Conservation (phyloP, 2,888 invertebrate genomes). For the Villa cingulata region DNA sequence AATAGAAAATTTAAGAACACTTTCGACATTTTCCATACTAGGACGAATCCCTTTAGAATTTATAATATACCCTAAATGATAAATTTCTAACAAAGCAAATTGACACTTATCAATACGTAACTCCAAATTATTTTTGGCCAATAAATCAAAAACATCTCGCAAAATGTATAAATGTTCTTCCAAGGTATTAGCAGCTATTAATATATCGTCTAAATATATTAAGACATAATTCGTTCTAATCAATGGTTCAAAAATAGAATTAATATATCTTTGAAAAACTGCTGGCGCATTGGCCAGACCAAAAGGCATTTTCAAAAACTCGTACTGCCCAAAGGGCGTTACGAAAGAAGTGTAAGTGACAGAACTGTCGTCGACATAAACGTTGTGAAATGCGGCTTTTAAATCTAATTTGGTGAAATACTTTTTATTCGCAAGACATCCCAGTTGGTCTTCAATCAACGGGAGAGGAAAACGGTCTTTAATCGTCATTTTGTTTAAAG, state of each 20-base stretch:
- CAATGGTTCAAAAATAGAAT: constrained; percentile 8
- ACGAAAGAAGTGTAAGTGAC: neutral
- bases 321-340: too few species aligned
- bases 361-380: neutral
- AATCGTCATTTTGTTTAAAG: neutral
- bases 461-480: neutral
- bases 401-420: neutral
- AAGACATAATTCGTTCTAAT: constrained; percentile 6
- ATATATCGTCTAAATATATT: constrained; percentile 17
- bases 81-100: too few species aligned
- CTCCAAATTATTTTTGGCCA: too few species aligned
- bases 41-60: neutral
- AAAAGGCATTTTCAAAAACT: neutral
- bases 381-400: neutral
- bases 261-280: too few species aligned
- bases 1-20: neutral
- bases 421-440: neutral
- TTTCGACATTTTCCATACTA: neutral
- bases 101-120: too few species aligned
- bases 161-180: constrained; percentile 6
- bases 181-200: constrained; percentile 10
- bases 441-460: neutral
- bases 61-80: too few species aligned
- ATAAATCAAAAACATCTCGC: too few species aligned
- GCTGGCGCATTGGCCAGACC: constrained; percentile 6